Evolutionary conservation across 1,140 invertebrate genomes (phyloP), one percentile per base, ranked within the genome.

Genomic region (Chlorops oryzae): DNA sequence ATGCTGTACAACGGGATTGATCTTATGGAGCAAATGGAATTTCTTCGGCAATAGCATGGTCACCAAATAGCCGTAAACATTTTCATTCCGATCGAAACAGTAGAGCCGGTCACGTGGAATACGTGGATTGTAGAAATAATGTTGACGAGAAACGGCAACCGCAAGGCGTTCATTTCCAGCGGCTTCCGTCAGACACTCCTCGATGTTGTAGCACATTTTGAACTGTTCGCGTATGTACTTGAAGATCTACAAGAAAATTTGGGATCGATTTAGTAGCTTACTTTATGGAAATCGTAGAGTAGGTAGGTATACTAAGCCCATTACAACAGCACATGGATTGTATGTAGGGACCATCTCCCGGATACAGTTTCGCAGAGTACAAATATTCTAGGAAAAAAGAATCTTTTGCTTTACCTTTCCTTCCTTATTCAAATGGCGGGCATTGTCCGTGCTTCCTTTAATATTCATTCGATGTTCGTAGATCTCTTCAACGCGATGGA

Each of bases 211-310:
- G 34, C 66, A 70, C 43, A 70, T 65, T 23, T 66, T 51, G 9
- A 70, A 69, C 23, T 67, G 59, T 41, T 70, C 59, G 1, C 66
- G 61, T 7, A 70, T 63, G n/a, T 70, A 70, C 32, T 52, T 62
- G 38, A 66, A 70, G n/a, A 57, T 62, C 66, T 70, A 6, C 1
- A 47, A 12, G 21, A 9, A 3, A 22, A 34, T 15, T 21, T 18
- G 15, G 13, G 25, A n/a, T n/a, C n/a, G n/a, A 3, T 35, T 9
- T 35, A 15, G n/a, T n/a, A n/a, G n/a, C n/a, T n/a, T n/a, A n/a
- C n/a, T n/a, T n/a, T n/a, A n/a, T n/a, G n/a, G n/a, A n/a, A n/a
- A n/a, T n/a, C n/a, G n/a, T n/a, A n/a, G n/a, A n/a, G n/a, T n/a
- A n/a, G n/a, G n/a, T n/a, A n/a, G n/a, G n/a, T n/a, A n/a, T n/a